Conservation (phyloP, 2,113 vertebrate genomes). For the Haplotaxodon microlepis region DNA sequence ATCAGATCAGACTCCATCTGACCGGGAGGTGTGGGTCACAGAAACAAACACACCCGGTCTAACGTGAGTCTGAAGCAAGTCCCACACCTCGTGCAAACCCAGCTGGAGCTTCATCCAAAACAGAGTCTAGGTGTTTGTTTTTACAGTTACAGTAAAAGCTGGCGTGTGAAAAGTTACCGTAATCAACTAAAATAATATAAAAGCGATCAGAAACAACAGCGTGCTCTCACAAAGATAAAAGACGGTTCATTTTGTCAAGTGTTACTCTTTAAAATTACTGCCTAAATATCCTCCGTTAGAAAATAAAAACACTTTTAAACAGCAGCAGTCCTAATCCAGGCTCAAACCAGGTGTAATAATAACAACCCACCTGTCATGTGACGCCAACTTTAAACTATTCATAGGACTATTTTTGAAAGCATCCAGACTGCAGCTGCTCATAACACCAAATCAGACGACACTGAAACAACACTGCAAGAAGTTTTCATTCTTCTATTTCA, state of each 20-base stretch:
- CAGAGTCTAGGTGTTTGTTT: neutral
- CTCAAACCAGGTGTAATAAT: neutral
- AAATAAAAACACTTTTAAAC: neutral
- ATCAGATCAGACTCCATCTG: neutral
- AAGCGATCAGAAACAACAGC: neutral
- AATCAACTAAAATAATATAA: neutral
- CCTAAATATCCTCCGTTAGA: neutral
- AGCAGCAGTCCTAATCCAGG: neutral
- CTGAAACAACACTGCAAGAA: rapidly evolving
- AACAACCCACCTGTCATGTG: rapidly evolving
- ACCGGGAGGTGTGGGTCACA: neutral
- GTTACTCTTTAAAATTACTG: neutral
- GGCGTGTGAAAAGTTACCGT: neutral
- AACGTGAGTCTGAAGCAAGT: rapidly evolving
- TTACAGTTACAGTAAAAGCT: neutral
- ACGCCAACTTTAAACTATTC: neutral
- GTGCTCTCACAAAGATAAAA: neutral
- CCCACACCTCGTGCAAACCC: rapidly evolving
- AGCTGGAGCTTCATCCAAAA: neutral
- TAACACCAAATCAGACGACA: rapidly evolving
- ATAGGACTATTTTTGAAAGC: neutral
- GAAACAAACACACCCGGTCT: neutral
- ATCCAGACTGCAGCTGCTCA: neutral
- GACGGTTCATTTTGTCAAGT: neutral
- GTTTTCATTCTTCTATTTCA: rapidly evolving